Evolutionary conservation across 2,113 vertebrate genomes (phyloP), one percentile per base, ranked within the genome.

Genomic region (Saguinus imperator): DNA sequence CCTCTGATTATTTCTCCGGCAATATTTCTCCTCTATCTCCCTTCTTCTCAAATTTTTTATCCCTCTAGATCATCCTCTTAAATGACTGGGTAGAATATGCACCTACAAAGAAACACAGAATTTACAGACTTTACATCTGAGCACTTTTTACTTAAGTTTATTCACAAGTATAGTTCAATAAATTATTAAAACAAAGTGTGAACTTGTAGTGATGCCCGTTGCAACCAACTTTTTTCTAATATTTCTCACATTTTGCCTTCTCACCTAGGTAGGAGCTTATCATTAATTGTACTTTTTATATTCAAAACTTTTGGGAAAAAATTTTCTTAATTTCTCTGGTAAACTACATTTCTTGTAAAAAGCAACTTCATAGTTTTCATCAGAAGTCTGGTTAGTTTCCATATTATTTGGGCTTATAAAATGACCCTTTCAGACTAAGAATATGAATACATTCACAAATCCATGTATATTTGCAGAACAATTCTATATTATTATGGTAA

Each of bases 401-500:
- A 9, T 64, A 40, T 76, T 94, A 80, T 64, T 2, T 40, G 14
- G 13, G 16, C 20, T 8, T 27, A 35, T 17, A 20, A 70, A 89
- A 57, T 52, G 40, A 64, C 61, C 21, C 27, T 72, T 85, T 61
- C 58, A 48, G 57, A 73, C 29, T 45, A 61, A 70, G 21, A 68
- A 61, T 48, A 11, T 73, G 35, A 37, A 58, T 58, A 13, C 27
- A 64, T 55, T 94, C 84, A 61, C 14, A 27, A 48, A 12, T 61
- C 27, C 14, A 29, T 5, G 73, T 43, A n/a, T 48, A 57, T 52
- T 13, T 87, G 32, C 64, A 83, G 92, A 96, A 94, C 27, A 79
- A 66, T 86, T 92, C 48, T 79, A 6, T 29, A 70, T 83, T 93
- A 50, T 94, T 85, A 68, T 86, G 95, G 17, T 93, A 86, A 94